These are phyloP conservation scores for Telmatherina bonti DNA, from an alignment of 2,797 vertebrate genomes.

Conservation along the genomic window DNA sequence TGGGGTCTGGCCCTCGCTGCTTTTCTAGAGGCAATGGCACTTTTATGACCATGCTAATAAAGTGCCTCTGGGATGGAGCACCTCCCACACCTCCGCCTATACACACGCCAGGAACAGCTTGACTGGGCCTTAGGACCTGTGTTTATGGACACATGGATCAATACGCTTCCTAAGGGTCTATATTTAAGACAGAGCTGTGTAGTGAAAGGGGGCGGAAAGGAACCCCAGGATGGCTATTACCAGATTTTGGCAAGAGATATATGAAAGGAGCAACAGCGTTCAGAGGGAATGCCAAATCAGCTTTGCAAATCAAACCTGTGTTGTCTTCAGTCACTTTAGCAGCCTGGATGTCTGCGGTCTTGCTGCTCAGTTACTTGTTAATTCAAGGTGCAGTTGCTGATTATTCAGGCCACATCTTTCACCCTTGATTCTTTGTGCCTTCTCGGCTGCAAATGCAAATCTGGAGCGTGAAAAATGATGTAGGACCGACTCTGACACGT, in stretches of 20 bases:
- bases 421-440: conserved; percentile 66
- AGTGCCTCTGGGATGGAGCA: conserved; percentile 67
- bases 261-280: conserved; percentile 43
- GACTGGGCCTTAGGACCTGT: conserved; percentile 63
- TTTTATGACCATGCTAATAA: conserved; percentile 81
- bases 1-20: conserved; percentile 45
- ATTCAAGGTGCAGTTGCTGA: conserved; percentile 62
- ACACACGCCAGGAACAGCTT: conserved; percentile 71
- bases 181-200: conserved; percentile 70
- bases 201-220: conserved; percentile 30
- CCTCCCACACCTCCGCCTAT: conserved; percentile 68
- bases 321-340: background rate
- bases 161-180: conserved; percentile 71
- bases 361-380: conserved; percentile 41
- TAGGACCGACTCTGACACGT: conserved; percentile 71
- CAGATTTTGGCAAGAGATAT: conserved; percentile 49
- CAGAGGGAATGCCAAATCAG: conserved; percentile 50
- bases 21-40: conserved; percentile 61
- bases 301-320: conserved; percentile 55
- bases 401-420: conserved; percentile 72
- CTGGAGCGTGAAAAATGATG: conserved; percentile 73
- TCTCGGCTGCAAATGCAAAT: conserved; percentile 78
- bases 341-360: background rate
- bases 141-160: conserved; percentile 77
- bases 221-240: conserved; percentile 54